phyloP scores from a whole-genome alignment of 2,888 invertebrate species.

The Plebejus argus region DNA sequence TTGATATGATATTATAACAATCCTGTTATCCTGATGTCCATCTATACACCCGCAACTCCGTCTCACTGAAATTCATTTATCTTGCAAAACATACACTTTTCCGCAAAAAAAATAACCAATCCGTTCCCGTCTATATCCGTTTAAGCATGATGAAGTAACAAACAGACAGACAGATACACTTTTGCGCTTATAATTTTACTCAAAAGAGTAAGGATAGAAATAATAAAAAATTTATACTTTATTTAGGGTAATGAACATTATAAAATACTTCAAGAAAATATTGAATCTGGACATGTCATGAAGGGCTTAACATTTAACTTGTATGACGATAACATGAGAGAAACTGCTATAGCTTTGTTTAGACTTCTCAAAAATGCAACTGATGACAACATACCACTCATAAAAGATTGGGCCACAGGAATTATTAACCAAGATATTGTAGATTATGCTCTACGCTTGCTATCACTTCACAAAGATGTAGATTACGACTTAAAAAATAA shows the following conservation, averaged over 20 bases:
- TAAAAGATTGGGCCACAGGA: conserved; percentile 62
- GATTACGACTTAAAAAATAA: conserved; percentile 50
- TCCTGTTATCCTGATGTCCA: no score
- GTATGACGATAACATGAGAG: conserved; percentile 71
- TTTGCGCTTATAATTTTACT: not conserved
- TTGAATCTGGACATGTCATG: conserved; percentile 54
- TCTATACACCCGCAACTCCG: no score
- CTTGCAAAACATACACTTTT: no score
- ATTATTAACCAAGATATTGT: conserved; percentile 75
- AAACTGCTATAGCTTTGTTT: conserved; percentile 69
- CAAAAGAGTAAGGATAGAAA: not conserved
- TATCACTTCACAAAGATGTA: conserved; percentile 59
- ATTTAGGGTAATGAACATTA: conserved; percentile 58
- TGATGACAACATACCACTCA: conserved; percentile 56
- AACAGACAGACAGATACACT: no score
- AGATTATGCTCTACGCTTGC: conserved; percentile 68
- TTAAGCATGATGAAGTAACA: not conserved
- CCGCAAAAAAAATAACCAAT: no score
- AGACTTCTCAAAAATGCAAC: conserved; percentile 64
- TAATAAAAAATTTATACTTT: conserved; percentile 40
- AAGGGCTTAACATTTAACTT: conserved; percentile 72
- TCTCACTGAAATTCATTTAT: no score
- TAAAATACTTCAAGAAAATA: conserved; percentile 49
- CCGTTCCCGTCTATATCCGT: not conserved
- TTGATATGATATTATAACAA: no score